These are phyloP conservation scores for Platynereis dumerilii DNA, from an alignment of 2,888 invertebrate genomes.

Conservation along the genomic window DNA sequence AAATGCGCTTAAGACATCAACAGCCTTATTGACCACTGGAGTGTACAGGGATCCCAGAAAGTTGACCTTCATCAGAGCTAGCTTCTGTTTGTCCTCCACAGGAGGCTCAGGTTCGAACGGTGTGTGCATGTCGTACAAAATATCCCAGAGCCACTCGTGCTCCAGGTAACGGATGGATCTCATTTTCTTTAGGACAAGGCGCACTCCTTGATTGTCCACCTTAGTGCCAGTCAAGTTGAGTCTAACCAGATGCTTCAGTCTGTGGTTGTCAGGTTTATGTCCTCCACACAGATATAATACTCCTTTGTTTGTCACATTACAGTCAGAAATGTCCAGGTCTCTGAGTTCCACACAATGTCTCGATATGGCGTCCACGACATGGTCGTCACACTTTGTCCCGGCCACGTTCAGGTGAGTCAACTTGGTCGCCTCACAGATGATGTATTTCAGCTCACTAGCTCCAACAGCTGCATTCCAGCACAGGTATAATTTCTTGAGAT, in stretches of 20 bases:
- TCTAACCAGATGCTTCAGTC: background rate
- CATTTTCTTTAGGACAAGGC: background rate
- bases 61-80: background rate
- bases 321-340: slow-evolving; percentile 4
- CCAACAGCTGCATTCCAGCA: slow-evolving; percentile 1
- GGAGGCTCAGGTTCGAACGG: slow-evolving; percentile 2
- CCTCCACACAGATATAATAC: background rate
- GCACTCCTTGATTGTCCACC: background rate
- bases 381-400: background rate
- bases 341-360: background rate
- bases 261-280: background rate
- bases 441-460: background rate
- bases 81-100: background rate
- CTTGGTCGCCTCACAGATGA: background rate
- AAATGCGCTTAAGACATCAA: background rate
- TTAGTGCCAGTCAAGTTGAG: slow-evolving; percentile 4
- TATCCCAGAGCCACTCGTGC: slow-evolving; percentile 7
- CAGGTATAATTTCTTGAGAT: background rate
- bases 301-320: slow-evolving; percentile 4
- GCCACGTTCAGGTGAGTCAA: background rate
- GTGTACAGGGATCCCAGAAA: background rate
- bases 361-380: background rate
- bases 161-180: background rate
- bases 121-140: background rate
- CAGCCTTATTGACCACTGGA: background rate